phyloP scores from a whole-genome alignment of 1,140 invertebrate species.

The Cydia strobilella region DNA sequence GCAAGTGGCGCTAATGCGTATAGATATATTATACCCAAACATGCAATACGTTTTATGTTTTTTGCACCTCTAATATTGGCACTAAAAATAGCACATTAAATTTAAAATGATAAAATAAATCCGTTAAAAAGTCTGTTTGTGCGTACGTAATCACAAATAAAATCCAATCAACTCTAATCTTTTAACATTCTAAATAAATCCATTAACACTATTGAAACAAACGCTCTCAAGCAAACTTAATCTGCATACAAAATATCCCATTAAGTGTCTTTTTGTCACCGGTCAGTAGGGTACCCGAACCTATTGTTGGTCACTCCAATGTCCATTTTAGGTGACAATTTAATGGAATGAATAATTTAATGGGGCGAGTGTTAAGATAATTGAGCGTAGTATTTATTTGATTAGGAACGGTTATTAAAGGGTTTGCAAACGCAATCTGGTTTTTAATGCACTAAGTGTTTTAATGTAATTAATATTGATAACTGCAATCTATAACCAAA shows the following conservation, averaged over 20 bases:
- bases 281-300: constrained; percentile 38
- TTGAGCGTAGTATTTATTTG: constrained; percentile 34
- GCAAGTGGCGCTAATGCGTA: too few species aligned
- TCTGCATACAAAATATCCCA: constrained; percentile 48
- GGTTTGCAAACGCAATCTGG: constrained; percentile 30
- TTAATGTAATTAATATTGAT: not conserved
- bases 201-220: constrained; percentile 39
- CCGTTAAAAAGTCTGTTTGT: too few species aligned
- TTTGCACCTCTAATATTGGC: too few species aligned
- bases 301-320: constrained; percentile 38
- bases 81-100: too few species aligned
- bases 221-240: constrained; percentile 39
- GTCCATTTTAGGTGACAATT: constrained; percentile 43
- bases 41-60: too few species aligned
- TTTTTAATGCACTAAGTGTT: not conserved
- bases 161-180: constrained; percentile 35
- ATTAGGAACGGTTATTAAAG: constrained; percentile 29
- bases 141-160: not conserved
- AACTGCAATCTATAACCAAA: not conserved
- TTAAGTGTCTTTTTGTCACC: constrained; percentile 45
- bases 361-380: constrained; percentile 42
- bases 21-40: too few species aligned
- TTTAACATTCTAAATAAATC: constrained; percentile 38
- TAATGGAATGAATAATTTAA: constrained; percentile 49
- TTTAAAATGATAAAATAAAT: too few species aligned